phyloP scores from a whole-genome alignment of 2,797 vertebrate genomes.

The Gobio occitaniae region DNA sequence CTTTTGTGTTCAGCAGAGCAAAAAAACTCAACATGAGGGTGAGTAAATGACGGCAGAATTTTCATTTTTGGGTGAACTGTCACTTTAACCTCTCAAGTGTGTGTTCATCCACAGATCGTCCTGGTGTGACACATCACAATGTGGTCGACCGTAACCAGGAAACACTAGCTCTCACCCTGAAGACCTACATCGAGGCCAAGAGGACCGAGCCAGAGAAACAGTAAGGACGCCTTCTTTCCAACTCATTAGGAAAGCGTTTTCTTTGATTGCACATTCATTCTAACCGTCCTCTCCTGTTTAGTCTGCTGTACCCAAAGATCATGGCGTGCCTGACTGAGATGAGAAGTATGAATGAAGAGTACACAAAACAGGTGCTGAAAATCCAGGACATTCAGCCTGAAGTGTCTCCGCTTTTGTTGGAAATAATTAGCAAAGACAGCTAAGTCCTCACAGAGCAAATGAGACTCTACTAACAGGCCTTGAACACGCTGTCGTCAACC shows the following conservation, averaged over 20 bases:
- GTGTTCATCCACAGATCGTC: constrained; percentile 64
- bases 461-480: background rate
- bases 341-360: constrained; percentile 79
- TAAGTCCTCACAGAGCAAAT: constrained; percentile 1
- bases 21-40: background rate
- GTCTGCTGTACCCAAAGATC: constrained; percentile 83
- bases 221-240: constrained; percentile 61
- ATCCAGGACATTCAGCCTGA: constrained; percentile 83
- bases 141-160: constrained; percentile 72
- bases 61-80: background rate
- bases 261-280: background rate
- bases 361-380: constrained; percentile 79
- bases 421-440: constrained; percentile 76
- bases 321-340: constrained; percentile 82
- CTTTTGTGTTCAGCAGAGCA: background rate
- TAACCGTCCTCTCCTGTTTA: constrained; percentile 56
- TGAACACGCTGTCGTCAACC: background rate
- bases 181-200: constrained; percentile 73
- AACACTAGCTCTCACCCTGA: constrained; percentile 68
- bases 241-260: background rate
- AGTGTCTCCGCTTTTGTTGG: constrained; percentile 79
- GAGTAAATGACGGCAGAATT: background rate
- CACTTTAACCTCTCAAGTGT: background rate
- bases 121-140: constrained; percentile 67
- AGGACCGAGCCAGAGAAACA: constrained; percentile 67